phyloP scores from a whole-genome alignment of 2,113 vertebrate species.

The Rhegmatorhina hoffmannsi region DNA sequence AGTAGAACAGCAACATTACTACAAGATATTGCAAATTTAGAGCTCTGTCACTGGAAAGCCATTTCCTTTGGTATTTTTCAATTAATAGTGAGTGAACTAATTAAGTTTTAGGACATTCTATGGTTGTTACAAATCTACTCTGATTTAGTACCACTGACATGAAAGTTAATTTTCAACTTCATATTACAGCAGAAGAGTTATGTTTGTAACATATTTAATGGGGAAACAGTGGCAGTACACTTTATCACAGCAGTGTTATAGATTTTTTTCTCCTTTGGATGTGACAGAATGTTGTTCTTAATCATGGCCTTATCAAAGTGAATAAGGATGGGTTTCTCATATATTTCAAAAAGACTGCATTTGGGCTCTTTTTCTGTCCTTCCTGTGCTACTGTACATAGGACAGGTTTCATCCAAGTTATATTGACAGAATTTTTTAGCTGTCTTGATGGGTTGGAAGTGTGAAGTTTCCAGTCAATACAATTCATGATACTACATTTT shows the following conservation, averaged over 20 bases:
- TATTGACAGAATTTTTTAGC: background rate
- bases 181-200: background rate
- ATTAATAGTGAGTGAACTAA: constrained; percentile 13
- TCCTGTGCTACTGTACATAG: background rate
- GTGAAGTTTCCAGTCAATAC: background rate
- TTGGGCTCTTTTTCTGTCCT: background rate
- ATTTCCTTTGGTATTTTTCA: background rate
- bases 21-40: background rate
- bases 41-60: background rate
- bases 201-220: background rate
- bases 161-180: constrained; percentile 24
- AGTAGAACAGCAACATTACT: background rate
- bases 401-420: background rate
- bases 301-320: background rate
- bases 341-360: background rate
- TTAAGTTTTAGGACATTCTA: background rate
- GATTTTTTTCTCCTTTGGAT: background rate
- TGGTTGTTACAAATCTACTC: background rate
- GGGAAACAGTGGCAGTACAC: background rate
- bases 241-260: background rate
- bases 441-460: background rate
- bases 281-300: background rate
- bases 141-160: background rate
- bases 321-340: background rate
- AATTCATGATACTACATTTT: background rate